Percentiles rank a stretch among this genome's conserved stretches.
phyloP scores from a whole-genome alignment of 2,888 invertebrate species.

The Microctonus hyperodae region DNA sequence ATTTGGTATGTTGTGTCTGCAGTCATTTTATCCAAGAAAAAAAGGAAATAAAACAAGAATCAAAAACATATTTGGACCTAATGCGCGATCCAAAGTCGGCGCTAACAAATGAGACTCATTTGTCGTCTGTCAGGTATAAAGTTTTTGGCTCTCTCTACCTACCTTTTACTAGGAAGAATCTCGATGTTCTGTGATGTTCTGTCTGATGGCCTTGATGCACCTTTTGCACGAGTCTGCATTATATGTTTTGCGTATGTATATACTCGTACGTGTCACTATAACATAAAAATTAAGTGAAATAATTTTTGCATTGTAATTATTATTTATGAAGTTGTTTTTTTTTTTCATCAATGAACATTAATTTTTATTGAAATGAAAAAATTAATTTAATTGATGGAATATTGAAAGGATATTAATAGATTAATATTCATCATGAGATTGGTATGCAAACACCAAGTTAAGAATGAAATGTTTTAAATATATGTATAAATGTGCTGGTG shows the following conservation, averaged over 20 bases:
- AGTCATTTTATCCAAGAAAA: background rate
- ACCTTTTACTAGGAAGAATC: slow-evolving; percentile 44
- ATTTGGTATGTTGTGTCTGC: slow-evolving; percentile 7
- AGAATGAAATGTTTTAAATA: background rate
- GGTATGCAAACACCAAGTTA: background rate
- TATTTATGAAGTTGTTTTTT: slow-evolving; percentile 4
- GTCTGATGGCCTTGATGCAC: slow-evolving; percentile 51
- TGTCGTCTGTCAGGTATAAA: slow-evolving; percentile 54
- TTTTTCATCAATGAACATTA: background rate
- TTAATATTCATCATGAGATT: background rate
- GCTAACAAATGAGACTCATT: slow-evolving; percentile 57
- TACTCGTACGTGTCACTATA: background rate
- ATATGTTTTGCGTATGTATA: background rate
- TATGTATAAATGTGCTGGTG: slow-evolving; percentile 41
- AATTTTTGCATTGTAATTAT: slow-evolving; percentile 25
- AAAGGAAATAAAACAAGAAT: slow-evolving; percentile 16
- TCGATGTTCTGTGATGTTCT: slow-evolving; percentile 42
- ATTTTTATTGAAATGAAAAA: background rate
- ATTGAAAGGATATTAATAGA: background rate
- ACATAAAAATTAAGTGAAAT: background rate
- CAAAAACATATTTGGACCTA: slow-evolving; percentile 23
- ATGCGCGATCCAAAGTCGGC: slow-evolving; percentile 43
- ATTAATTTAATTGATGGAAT: background rate
- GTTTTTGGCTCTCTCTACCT: slow-evolving; percentile 44
- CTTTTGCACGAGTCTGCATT: slow-evolving; percentile 30